phyloP scores from a whole-genome alignment of 2,113 vertebrate genomes.

The Rattus norvegicus region DNA sequence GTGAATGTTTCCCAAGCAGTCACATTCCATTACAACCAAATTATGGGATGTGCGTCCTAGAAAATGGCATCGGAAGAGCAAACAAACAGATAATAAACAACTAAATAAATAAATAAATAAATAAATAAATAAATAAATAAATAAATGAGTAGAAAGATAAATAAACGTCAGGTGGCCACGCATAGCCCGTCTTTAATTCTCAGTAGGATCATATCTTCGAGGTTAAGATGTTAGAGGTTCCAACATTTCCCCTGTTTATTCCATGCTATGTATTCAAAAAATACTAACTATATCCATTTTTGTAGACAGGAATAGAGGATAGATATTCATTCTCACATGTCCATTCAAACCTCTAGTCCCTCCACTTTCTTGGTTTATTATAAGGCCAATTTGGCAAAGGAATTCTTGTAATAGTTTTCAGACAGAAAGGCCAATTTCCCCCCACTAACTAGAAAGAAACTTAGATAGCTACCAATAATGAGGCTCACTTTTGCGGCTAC shows the following conservation, averaged over 20 bases:
- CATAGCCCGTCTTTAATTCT: conserved; percentile 72
- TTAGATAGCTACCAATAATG: neutral
- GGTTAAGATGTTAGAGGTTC: neutral
- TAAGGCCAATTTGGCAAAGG: neutral
- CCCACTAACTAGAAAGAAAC: neutral
- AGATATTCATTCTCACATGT: neutral
- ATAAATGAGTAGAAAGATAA: neutral
- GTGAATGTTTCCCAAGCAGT: conserved; percentile 86
- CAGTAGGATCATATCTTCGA: conserved; percentile 48
- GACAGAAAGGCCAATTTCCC: neutral
- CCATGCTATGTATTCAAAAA: neutral
- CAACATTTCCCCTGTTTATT: neutral
- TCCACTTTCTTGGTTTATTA: neutral
- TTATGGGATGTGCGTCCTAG: conserved; percentile 83
- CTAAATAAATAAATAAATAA: neutral
- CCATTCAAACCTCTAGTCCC: neutral
- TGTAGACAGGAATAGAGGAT: neutral
- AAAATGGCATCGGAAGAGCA: conserved; percentile 75
- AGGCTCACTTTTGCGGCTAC: neutral
- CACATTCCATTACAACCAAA: conserved; percentile 87
- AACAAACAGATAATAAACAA: neutral
- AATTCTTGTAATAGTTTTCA: neutral
- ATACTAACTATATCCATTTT: neutral
- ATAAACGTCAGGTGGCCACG: conserved; percentile 54
- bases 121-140: neutral